These are phyloP conservation scores for Oncopodura yosiiana DNA, from an alignment of 1,140 invertebrate genomes.

Conservation along the genomic window DNA sequence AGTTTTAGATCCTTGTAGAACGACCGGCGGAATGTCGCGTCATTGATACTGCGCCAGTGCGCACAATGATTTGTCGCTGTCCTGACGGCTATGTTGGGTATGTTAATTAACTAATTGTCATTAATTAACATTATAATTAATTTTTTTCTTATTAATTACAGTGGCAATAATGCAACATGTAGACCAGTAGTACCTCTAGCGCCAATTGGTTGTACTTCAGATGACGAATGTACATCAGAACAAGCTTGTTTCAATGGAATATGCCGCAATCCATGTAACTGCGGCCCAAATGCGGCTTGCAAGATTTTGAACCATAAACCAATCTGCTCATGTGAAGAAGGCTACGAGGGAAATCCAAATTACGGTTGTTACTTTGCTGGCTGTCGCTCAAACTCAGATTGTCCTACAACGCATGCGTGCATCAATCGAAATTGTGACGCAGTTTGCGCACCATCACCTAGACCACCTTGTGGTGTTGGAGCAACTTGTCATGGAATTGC, in stretches of 20 bases:
- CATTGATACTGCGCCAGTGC: conserved; percentile 63
- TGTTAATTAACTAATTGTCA: too few relatives aligned
- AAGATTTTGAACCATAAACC: conserved; percentile 70
- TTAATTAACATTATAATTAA: conserved; percentile 53
- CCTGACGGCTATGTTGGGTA: conserved; percentile 67
- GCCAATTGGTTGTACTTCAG: conserved; percentile 57
- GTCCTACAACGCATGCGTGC: conserved; percentile 64
- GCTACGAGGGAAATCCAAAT: conserved; percentile 69
- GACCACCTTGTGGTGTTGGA: conserved; percentile 23
- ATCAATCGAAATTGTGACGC: conserved; percentile 72
- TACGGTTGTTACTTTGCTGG: conserved; percentile 37
- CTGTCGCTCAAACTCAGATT: conserved; percentile 54
- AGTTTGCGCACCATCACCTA: conserved; percentile 48
- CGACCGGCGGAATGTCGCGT: conserved; percentile 70
- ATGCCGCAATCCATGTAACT: conserved; percentile 70
- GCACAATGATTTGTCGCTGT: conserved; percentile 79
- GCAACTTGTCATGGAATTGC: conserved; percentile 36
- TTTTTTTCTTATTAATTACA: too few relatives aligned
- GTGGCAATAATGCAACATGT: conserved; percentile 60
- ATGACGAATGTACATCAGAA: conserved; percentile 62
- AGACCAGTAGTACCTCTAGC: conserved; percentile 48
- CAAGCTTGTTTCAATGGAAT: conserved; percentile 66
- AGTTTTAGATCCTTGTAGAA: conserved; percentile 63
- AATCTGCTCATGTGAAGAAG: conserved; percentile 66
- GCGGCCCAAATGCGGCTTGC: conserved; percentile 68